Evolutionary conservation across 2,888 invertebrate species (phyloP).

Genomic region (Strigamia crassipes): DNA sequence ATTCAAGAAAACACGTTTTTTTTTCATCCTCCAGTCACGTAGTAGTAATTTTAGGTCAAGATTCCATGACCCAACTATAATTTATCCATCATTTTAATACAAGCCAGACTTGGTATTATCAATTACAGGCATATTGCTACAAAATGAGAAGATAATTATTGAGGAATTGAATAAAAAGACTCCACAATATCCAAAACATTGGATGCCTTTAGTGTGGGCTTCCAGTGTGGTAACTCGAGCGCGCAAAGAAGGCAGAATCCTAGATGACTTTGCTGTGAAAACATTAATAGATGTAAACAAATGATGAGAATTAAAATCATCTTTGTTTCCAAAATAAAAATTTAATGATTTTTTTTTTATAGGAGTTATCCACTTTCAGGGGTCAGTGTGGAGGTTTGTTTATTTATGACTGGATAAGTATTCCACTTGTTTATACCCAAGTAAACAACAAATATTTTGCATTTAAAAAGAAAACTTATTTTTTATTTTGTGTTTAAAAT

Average conservation of each 20-base stretch:
- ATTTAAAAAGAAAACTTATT: neutral
- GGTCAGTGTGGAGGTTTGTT: conserved; percentile 72
- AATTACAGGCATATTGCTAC: conserved; percentile 72
- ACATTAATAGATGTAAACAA: conserved; percentile 57
- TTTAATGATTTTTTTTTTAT: conserved; percentile 17
- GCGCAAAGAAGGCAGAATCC: conserved; percentile 59
- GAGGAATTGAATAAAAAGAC: conserved; percentile 78
- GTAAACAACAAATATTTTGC: conserved; percentile 61
- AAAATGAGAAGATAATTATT: conserved; percentile 79
- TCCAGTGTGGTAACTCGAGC: conserved; percentile 86
- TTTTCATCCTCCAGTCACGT: no score
- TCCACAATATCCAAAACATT: conserved; percentile 84
- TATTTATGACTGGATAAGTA: conserved; percentile 79
- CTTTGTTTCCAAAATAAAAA: no score
- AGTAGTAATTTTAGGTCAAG: no score
- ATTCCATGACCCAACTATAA: no score
- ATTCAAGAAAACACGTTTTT: no score
- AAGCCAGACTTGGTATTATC: neutral
- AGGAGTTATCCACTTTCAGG: conserved; percentile 80
- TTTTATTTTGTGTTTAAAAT: neutral
- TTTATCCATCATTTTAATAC: no score
- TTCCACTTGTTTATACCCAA: conserved; percentile 84
- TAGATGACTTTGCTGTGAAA: conserved; percentile 59
- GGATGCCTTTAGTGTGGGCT: conserved; percentile 92
- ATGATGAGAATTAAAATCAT: neutral